phyloP scores from a whole-genome alignment of 2,888 invertebrate genomes.

The Caenorhabditis virilis region DNA sequence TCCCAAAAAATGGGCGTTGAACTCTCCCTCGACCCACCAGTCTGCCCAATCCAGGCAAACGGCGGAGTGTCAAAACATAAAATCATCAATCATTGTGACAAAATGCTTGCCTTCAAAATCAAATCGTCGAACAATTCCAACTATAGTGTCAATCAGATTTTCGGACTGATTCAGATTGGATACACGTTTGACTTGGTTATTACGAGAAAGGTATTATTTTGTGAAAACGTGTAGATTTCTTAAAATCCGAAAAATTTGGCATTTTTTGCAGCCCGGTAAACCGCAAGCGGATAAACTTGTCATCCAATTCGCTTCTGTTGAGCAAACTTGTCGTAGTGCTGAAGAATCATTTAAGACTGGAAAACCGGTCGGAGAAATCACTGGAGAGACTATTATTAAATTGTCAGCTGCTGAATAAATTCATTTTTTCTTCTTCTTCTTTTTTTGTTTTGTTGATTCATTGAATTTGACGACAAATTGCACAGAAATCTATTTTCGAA shows the following conservation, averaged over 20 bases:
- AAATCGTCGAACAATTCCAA: slow-evolving; percentile 57
- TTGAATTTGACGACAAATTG: no score
- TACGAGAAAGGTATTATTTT: slow-evolving; percentile 35
- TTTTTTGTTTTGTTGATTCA: no score
- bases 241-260: neutral
- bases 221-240: no score
- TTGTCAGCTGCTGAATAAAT: slow-evolving; percentile 40
- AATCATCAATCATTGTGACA: slow-evolving; percentile 51
- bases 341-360: slow-evolving; percentile 28
- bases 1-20: slow-evolving; percentile 28
- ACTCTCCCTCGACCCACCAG: slow-evolving; percentile 43
- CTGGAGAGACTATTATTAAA: slow-evolving; percentile 43
- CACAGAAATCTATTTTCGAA: no score
- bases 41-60: slow-evolving; percentile 47
- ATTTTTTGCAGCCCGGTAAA: slow-evolving; percentile 29
- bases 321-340: slow-evolving; percentile 28
- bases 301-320: slow-evolving; percentile 36
- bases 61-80: slow-evolving; percentile 52
- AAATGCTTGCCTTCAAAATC: slow-evolving; percentile 52
- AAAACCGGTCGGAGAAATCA: slow-evolving; percentile 24
- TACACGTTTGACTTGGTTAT: slow-evolving; percentile 37
- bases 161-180: slow-evolving; percentile 38
- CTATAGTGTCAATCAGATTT: slow-evolving; percentile 39
- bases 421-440: no score
- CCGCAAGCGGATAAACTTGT: slow-evolving; percentile 37